Evolutionary conservation across 2,797 vertebrate genomes (phyloP).

Genomic region (Anas capensis): DNA sequence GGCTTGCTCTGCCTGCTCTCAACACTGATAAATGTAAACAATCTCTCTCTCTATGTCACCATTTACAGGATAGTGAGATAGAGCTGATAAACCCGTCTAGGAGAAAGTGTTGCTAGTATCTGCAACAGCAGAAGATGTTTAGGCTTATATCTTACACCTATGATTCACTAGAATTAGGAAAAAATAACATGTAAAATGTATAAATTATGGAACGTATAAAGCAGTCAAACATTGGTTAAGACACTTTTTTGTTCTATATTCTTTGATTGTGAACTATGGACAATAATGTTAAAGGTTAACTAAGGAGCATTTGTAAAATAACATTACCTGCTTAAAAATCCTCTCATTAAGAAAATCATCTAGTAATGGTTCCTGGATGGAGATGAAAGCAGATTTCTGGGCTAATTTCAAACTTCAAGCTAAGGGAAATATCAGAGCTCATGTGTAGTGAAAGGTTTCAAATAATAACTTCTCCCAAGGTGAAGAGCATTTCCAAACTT

Average conservation of each 20-base stretch:
- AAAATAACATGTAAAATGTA: rapidly evolving
- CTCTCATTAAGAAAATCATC: neutral
- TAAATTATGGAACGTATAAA: neutral
- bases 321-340: neutral
- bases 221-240: neutral
- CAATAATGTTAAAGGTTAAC: slow-evolving; percentile 15
- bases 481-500: neutral
- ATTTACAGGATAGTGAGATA: neutral
- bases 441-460: neutral
- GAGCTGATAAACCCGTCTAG: neutral
- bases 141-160: neutral
- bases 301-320: neutral
- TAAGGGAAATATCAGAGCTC: neutral
- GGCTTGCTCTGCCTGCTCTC: neutral
- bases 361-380: neutral
- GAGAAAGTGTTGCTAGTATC: neutral
- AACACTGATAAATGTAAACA: neutral
- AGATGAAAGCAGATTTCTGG: neutral
- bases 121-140: neutral
- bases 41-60: neutral
- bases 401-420: neutral
- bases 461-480: neutral
- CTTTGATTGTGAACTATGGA: neutral
- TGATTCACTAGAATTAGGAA: neutral
- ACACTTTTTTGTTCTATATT: neutral